phyloP scores from a whole-genome alignment of 2,113 vertebrate species.

The Genyomyrus donnyi region DNA sequence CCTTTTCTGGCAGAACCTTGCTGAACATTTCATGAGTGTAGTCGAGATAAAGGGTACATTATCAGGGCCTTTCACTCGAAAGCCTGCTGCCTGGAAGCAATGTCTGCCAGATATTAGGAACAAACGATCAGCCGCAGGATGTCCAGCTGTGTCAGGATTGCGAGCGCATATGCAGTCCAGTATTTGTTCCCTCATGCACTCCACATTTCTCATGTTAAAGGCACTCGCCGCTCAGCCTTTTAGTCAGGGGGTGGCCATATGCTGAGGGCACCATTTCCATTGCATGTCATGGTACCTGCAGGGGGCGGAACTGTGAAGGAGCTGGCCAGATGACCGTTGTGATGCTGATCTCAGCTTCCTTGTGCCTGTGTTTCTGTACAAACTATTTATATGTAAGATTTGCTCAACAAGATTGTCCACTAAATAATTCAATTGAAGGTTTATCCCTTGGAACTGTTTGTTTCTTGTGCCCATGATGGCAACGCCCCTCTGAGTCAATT shows the following conservation, averaged over 20 bases:
- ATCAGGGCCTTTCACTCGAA: neutral
- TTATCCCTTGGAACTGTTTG: neutral
- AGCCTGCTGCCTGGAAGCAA: neutral
- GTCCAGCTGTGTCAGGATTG: neutral
- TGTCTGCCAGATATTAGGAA: neutral
- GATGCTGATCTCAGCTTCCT: neutral
- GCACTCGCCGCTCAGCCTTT: neutral
- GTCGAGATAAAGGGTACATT: neutral
- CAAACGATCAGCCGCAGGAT: neutral
- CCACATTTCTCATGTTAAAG: neutral
- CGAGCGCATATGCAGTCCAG: neutral
- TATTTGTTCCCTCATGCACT: neutral
- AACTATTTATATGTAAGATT: neutral
- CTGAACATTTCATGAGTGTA: neutral
- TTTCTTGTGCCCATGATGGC: neutral
- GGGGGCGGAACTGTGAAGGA: neutral
- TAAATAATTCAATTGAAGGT: neutral
- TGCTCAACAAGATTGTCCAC: neutral
- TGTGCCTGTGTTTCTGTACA: neutral
- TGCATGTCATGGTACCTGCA: neutral
- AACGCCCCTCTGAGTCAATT: neutral
- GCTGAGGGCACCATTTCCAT: neutral
- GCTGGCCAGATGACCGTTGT: neutral
- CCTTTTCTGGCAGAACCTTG: neutral
- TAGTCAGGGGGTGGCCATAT: neutral